These are phyloP conservation scores for Idaea biselata DNA, from an alignment of 2,888 invertebrate species.

Conservation along the genomic window DNA sequence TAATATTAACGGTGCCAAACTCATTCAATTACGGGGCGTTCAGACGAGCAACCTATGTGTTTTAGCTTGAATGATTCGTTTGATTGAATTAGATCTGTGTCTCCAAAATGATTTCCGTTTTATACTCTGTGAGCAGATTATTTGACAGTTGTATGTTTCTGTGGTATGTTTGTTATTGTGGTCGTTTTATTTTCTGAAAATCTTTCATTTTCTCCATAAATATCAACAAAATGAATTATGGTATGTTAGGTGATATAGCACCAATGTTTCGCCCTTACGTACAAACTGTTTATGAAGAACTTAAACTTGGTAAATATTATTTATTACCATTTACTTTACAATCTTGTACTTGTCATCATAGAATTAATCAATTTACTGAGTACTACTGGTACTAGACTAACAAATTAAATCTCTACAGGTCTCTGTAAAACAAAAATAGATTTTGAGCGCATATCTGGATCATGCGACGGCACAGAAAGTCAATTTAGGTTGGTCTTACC, in stretches of 20 bases:
- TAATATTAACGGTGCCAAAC: background rate
- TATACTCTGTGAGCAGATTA: background rate
- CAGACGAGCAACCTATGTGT: background rate
- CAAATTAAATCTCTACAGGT: conserved; percentile 41
- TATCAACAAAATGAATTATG: conserved; percentile 44
- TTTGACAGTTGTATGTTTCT: background rate
- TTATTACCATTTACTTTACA: conserved; percentile 15
- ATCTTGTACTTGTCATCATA: too few relatives aligned
- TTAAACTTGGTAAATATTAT: conserved; percentile 57
- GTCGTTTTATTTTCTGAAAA: background rate
- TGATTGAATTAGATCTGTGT: background rate
- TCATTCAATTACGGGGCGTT: background rate
- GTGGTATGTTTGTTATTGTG: background rate
- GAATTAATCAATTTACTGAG: background rate
- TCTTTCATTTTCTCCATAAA: background rate
- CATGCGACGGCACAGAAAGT: conserved; percentile 59
- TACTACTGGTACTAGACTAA: conserved; percentile 2
- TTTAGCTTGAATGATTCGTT: background rate
- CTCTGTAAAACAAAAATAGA: conserved; percentile 72
- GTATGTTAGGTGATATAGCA: conserved; percentile 60
- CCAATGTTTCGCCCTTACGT: conserved; percentile 70
- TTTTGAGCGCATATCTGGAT: conserved; percentile 63
- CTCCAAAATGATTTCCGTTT: background rate
- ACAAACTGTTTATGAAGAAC: conserved; percentile 65
- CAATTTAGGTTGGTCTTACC: conserved; percentile 84